Evolutionary conservation across 2,888 invertebrate species (phyloP).

Genomic region (Anthrax anthrax): DNA sequence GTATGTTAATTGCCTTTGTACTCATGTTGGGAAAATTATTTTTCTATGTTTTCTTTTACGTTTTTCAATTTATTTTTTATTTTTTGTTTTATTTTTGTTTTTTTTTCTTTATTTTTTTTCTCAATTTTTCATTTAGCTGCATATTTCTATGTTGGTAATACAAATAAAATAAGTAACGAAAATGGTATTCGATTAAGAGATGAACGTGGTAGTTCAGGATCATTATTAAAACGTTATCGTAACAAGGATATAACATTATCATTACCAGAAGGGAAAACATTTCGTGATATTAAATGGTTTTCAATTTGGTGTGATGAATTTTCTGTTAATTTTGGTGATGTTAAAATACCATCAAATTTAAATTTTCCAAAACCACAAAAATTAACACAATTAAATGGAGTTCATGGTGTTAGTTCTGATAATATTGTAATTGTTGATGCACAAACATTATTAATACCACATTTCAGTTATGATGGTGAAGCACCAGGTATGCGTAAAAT

Average conservation of each 20-base stretch:
- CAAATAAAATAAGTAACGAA: conserved; percentile 48
- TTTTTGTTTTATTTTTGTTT: too few species aligned
- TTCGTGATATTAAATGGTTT: conserved; percentile 74
- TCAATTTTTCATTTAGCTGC: conserved; percentile 49
- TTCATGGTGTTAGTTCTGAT: conserved; percentile 74
- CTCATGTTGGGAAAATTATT: too few species aligned
- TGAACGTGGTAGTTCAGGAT: conserved; percentile 64
- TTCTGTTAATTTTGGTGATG: conserved; percentile 80
- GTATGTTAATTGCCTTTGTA: conserved; percentile 31
- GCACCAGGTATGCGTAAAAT: conserved; percentile 57
- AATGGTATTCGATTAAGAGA: conserved; percentile 62
- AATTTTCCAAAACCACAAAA: conserved; percentile 76
- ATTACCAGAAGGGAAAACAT: conserved; percentile 72
- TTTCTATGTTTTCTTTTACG: too few species aligned
- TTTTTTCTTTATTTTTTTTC: too few species aligned
- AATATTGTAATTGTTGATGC: conserved; percentile 82
- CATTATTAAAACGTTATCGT: conserved; percentile 59
- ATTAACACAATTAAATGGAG: conserved; percentile 57
- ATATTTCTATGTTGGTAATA: conserved; percentile 75
- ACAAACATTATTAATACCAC: conserved; percentile 78
- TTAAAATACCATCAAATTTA: conserved; percentile 59
- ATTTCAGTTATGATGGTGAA: conserved; percentile 83
- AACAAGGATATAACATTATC: conserved; percentile 72
- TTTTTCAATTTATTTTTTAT: too few species aligned
- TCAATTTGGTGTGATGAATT: conserved; percentile 87